Conservation (phyloP, 2,888 invertebrate genomes). For the Thalpophila matura region DNA sequence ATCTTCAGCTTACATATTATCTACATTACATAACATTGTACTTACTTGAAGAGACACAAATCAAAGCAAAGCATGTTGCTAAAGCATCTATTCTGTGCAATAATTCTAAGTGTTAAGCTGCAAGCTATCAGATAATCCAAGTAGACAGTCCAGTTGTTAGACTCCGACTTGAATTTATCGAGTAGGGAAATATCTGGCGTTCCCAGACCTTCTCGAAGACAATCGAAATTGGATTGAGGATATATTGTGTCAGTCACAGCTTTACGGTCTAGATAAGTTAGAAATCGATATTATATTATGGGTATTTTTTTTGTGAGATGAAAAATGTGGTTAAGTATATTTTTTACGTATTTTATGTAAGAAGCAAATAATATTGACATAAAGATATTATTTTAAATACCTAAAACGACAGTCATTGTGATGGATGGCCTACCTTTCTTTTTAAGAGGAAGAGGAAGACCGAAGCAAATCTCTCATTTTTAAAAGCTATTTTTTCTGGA, state of each 20-base stretch:
- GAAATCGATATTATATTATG: slow-evolving; percentile 41
- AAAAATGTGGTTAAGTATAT: slow-evolving; percentile 20
- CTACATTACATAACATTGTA: too few species aligned
- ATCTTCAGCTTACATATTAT: too few species aligned
- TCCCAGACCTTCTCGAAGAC: slow-evolving; percentile 60
- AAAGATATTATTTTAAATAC: neutral
- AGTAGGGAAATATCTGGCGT: slow-evolving; percentile 66
- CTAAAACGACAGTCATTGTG: slow-evolving; percentile 17
- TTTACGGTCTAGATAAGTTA: slow-evolving; percentile 35
- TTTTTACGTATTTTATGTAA: slow-evolving; percentile 19
- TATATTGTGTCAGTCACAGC: slow-evolving; percentile 57
- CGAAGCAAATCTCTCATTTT: too few species aligned
- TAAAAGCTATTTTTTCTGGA: too few species aligned
- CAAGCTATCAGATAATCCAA: slow-evolving; percentile 60
- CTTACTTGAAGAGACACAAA: neutral
- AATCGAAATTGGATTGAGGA: slow-evolving; percentile 65
- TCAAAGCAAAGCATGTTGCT: neutral
- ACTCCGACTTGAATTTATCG: slow-evolving; percentile 64
- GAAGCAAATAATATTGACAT: slow-evolving; percentile 1
- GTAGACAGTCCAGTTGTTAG: slow-evolving; percentile 54
- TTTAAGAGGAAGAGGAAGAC: too few species aligned
- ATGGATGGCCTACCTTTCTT: slow-evolving; percentile 17
- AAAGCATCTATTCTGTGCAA: slow-evolving; percentile 34
- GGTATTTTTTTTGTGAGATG: slow-evolving; percentile 37
- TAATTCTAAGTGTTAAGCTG: slow-evolving; percentile 49